Evolutionary conservation across 2,888 invertebrate species (phyloP).

Genomic region (Drosophila tripunctata): DNA sequence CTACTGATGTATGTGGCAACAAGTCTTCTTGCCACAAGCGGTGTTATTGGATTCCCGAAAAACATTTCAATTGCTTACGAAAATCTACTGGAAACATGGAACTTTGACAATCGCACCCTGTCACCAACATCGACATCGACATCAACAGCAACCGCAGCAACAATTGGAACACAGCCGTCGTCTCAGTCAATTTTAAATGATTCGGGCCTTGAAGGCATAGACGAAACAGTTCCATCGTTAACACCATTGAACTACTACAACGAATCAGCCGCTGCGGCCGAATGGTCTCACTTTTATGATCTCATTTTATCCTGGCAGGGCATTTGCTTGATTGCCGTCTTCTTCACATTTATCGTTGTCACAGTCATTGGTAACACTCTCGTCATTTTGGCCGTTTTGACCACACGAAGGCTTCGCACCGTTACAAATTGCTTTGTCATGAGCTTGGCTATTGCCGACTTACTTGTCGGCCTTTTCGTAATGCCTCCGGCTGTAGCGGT

Average conservation of each 20-base stretch:
- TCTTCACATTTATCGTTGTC: slow-evolving; percentile 89
- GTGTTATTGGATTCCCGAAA: slow-evolving; percentile 51
- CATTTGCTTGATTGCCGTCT: slow-evolving; percentile 87
- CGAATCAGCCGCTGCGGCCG: slow-evolving; percentile 68
- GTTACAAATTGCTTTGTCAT: slow-evolving; percentile 98
- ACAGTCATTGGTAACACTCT: slow-evolving; percentile 94
- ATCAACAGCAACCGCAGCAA: slow-evolving; percentile 17
- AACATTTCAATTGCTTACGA: slow-evolving; percentile 65
- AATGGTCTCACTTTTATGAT: slow-evolving; percentile 82
- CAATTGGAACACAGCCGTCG: slow-evolving; percentile 3
- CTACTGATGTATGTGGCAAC: slow-evolving; percentile 73
- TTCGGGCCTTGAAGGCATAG: slow-evolving; percentile 30
- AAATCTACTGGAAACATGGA: slow-evolving; percentile 52
- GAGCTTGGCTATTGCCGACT: slow-evolving; percentile 96
- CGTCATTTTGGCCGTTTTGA: slow-evolving; percentile 94
- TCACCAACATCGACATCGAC: slow-evolving; percentile 20
- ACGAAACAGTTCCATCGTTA: slow-evolving; percentile 29
- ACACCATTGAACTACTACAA: slow-evolving; percentile 65
- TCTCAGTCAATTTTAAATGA: slow-evolving; percentile 39
- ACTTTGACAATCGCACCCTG: slow-evolving; percentile 38
- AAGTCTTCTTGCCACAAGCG: slow-evolving; percentile 60
- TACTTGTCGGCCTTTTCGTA: slow-evolving; percentile 96
- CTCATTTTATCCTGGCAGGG: slow-evolving; percentile 84
- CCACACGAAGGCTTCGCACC: slow-evolving; percentile 93
- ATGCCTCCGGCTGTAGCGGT: slow-evolving; percentile 96